phyloP scores from a whole-genome alignment of 92 coral and sea anemone species.

The Parazoanthus darwini region DNA sequence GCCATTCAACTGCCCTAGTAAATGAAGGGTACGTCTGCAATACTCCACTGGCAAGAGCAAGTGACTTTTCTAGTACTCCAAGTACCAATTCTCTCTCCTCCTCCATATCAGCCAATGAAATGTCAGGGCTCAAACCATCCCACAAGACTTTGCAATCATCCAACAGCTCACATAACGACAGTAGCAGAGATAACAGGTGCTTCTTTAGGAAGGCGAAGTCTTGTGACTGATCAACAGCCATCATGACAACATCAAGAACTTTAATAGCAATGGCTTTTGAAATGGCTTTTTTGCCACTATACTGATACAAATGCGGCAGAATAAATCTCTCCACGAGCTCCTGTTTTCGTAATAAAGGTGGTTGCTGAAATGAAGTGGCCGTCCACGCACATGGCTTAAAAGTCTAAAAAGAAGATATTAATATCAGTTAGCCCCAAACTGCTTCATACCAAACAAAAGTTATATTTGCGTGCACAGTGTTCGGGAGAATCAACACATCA shows the following conservation, averaged over 20 bases:
- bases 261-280: constrained; percentile 49
- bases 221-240: constrained; percentile 22
- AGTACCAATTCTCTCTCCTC: constrained; percentile 55
- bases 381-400: constrained; percentile 13
- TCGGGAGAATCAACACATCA: too few relatives aligned
- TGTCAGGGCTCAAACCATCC: constrained; percentile 60
- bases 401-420: constrained; percentile 23
- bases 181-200: constrained; percentile 58
- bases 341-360: constrained; percentile 37
- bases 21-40: constrained; percentile 43
- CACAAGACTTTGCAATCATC: constrained; percentile 62
- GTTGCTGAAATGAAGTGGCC: constrained; percentile 5
- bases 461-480: too few relatives aligned
- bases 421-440: not conserved
- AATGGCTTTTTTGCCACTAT: constrained; percentile 43
- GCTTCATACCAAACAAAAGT: not conserved
- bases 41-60: constrained; percentile 47
- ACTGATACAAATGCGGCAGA: constrained; percentile 60
- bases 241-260: constrained; percentile 48
- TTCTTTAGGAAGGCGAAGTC: constrained; percentile 37
- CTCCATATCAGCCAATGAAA: constrained; percentile 57
- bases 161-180: constrained; percentile 64
- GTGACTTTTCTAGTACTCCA: constrained; percentile 46
- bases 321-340: constrained; percentile 48
- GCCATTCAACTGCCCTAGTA: constrained; percentile 57